Percentiles rank a stretch among this genome's conserved stretches.
These are phyloP conservation scores for Notolepis coatsorum DNA, from an alignment of 2,797 vertebrate species.

Conservation along the genomic window DNA sequence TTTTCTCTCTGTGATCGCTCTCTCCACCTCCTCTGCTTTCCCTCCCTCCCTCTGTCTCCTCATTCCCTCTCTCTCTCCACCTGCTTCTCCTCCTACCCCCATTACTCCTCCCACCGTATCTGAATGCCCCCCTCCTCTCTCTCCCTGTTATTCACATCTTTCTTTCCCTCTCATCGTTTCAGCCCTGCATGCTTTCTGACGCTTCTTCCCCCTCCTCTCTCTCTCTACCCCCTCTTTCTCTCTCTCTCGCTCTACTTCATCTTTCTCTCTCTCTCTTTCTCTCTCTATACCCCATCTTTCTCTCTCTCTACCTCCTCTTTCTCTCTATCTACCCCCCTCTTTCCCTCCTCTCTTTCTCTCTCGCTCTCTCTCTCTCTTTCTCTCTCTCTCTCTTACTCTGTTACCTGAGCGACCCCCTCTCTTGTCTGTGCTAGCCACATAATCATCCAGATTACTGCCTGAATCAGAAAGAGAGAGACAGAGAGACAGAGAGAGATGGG, in stretches of 20 bases:
- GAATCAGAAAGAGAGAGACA: background rate
- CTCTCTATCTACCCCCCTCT: background rate
- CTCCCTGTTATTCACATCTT: background rate
- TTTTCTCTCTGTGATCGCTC: constrained; percentile 18
- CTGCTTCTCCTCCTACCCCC: background rate
- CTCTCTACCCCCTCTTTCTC: constrained; percentile 1
- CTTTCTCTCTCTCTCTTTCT: background rate
- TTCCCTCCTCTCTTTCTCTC: background rate
- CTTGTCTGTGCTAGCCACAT: background rate
- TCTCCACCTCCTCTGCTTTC: constrained; percentile 12
- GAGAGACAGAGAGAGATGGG: background rate
- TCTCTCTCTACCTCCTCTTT: background rate
- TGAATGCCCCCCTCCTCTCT: background rate
- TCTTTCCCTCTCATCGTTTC: no score
- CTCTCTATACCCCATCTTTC: constrained; percentile 9
- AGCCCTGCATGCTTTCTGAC: background rate
- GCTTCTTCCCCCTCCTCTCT: background rate
- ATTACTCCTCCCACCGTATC: constrained; percentile 19
- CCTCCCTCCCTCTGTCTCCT: constrained; percentile 6
- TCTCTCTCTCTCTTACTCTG: background rate
- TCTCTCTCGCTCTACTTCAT: no score
- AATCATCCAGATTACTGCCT: background rate
- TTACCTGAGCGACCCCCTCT: constrained; percentile 1
- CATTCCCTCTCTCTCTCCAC: no score
- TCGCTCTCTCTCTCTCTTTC: background rate